Evolutionary conservation across 2,113 vertebrate species (phyloP).

Genomic region (Pedetes capensis): DNA sequence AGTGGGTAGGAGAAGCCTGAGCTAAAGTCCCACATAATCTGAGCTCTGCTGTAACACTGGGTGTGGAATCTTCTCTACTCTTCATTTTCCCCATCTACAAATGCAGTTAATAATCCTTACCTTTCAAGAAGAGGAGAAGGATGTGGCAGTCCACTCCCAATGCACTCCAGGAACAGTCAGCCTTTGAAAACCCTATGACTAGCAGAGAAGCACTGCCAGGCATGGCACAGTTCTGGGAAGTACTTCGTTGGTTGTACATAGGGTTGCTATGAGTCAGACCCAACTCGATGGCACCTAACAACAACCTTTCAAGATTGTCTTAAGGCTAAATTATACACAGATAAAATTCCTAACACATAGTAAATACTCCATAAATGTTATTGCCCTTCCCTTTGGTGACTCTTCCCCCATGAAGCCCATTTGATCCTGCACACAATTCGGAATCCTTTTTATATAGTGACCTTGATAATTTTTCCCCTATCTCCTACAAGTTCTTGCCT

Average conservation of each 20-base stretch:
- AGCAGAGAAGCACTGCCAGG: no score
- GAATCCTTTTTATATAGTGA: background rate
- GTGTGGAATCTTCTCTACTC: background rate
- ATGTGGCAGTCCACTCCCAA: no score
- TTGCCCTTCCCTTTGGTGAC: background rate
- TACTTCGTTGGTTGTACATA: no score
- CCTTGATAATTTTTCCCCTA: background rate
- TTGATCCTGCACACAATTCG: background rate
- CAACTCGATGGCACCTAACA: no score
- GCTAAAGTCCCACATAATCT: background rate
- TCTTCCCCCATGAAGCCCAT: background rate
- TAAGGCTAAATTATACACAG: background rate
- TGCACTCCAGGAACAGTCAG: no score
- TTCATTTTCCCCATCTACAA: background rate
- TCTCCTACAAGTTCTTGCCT: background rate
- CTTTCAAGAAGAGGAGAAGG: no score
- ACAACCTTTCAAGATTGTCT: background rate
- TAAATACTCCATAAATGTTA: background rate
- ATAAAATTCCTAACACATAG: background rate
- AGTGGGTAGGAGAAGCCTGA: no score
- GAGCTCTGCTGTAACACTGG: background rate
- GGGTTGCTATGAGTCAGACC: no score
- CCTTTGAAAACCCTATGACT: no score
- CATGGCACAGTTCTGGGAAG: no score
- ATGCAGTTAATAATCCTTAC: background rate